Evolutionary conservation across 2,113 vertebrate species (phyloP).

Genomic region (Bagarius yarrelli): DNA sequence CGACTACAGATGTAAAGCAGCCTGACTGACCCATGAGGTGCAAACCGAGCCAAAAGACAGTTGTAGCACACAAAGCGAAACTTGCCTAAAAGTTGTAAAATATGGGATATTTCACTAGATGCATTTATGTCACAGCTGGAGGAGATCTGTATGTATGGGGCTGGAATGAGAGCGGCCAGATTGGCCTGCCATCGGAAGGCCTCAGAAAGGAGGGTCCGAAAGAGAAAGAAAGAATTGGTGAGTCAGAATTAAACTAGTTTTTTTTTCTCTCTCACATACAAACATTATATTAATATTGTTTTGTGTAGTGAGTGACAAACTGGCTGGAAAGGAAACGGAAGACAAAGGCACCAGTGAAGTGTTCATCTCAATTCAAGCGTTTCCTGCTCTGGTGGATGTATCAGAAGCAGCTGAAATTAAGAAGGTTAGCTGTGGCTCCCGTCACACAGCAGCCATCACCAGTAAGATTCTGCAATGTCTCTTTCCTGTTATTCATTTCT

Average conservation of each 20-base stretch:
- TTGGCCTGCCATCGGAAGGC: slow-evolving; percentile 80
- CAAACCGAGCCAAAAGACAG: not conserved
- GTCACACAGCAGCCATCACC: slow-evolving; percentile 84
- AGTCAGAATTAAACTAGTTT: slow-evolving; percentile 39
- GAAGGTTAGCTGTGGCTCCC: slow-evolving; percentile 85
- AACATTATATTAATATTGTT: not conserved
- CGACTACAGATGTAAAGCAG: not conserved
- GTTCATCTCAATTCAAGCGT: slow-evolving; percentile 88
- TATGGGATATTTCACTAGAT: not conserved
- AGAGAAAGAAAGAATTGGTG: slow-evolving; percentile 34
- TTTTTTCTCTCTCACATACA: no score
- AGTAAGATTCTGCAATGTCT: slow-evolving; percentile 67
- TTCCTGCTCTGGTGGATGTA: slow-evolving; percentile 88
- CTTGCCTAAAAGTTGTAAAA: no score
- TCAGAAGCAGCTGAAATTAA: slow-evolving; percentile 68
- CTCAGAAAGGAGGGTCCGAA: slow-evolving; percentile 51
- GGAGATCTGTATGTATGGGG: slow-evolving; percentile 94
- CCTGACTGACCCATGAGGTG: not conserved
- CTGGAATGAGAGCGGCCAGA: slow-evolving; percentile 93
- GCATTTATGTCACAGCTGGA: slow-evolving; percentile 63
- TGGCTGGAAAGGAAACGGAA: slow-evolving; percentile 6
- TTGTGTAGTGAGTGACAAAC: not conserved
- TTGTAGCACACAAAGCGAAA: not conserved
- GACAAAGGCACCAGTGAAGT: slow-evolving; percentile 55
- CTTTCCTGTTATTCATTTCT: not conserved